Percentiles rank a stretch among this genome's conserved stretches.
Evolutionary conservation across 2,888 invertebrate genomes (phyloP).

Genomic region (Lottia gigantea): DNA sequence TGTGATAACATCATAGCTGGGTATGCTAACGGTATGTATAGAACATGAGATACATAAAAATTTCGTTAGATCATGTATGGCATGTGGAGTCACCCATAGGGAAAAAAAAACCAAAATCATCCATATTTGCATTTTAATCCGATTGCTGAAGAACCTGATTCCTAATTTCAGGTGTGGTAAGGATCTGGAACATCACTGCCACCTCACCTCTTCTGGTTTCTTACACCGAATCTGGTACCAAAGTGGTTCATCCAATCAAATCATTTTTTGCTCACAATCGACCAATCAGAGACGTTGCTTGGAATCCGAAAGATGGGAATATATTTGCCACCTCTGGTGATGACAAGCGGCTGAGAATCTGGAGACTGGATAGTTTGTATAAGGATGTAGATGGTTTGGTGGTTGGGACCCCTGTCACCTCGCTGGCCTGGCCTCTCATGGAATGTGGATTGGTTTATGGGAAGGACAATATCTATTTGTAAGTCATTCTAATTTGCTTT

Average conservation of each 20-base stretch:
- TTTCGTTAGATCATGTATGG: too few species aligned
- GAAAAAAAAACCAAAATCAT: too few species aligned
- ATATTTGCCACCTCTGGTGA: slow-evolving; percentile 25
- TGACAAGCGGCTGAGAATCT: slow-evolving; percentile 26
- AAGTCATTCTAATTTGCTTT: not conserved
- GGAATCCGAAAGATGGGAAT: slow-evolving; percentile 22
- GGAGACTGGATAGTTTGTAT: slow-evolving; percentile 15
- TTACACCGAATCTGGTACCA: not conserved
- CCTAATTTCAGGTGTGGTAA: slow-evolving; percentile 21
- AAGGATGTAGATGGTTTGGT: not conserved
- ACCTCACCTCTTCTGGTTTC: slow-evolving; percentile 21
- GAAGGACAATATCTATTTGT: not conserved
- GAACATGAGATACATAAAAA: too few species aligned
- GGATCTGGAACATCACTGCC: slow-evolving; percentile 28
- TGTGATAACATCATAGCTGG: slow-evolving; percentile 25
- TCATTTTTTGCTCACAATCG: slow-evolving; percentile 20
- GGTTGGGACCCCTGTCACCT: not conserved
- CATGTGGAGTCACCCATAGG: too few species aligned
- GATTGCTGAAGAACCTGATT: not conserved
- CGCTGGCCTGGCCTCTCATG: not conserved
- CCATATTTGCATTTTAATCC: too few species aligned
- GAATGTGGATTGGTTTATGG: not conserved
- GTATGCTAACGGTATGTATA: slow-evolving; percentile 7
- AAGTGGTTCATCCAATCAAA: slow-evolving; percentile 20
- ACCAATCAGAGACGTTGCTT: slow-evolving; percentile 21